A percentile compares a stretch with the other conserved stretches of the same genome.
Evolutionary conservation across 2,888 invertebrate genomes (phyloP).

Genomic region (Stegana nigrithorax): DNA sequence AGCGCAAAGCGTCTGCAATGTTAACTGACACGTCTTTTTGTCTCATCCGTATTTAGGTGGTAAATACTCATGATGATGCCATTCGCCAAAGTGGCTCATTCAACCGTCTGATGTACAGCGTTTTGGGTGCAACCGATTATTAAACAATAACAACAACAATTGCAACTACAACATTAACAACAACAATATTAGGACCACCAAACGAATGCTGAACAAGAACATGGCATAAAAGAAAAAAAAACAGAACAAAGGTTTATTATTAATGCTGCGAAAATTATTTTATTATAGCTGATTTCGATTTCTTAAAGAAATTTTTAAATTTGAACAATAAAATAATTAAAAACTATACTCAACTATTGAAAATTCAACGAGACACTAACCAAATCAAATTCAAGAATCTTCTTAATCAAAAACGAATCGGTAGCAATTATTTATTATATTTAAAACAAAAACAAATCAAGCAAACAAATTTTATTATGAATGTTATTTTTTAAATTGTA

Average conservation of each 20-base stretch:
- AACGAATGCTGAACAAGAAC: constrained; percentile 19
- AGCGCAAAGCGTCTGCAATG: neutral
- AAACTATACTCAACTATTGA: constrained; percentile 31
- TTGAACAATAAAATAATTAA: constrained; percentile 1
- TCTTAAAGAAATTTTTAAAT: constrained; percentile 3
- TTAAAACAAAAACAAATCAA: neutral
- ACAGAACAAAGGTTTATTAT: constrained; percentile 33
- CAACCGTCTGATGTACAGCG: constrained; percentile 92
- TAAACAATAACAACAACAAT: constrained; percentile 54
- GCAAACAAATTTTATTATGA: constrained; percentile 4
- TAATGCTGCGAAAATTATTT: constrained; percentile 37
- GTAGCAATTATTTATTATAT: constrained; percentile 24
- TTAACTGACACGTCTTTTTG: neutral
- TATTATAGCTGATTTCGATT: constrained; percentile 51
- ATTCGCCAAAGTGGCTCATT: constrained; percentile 94
- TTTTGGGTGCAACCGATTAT: constrained; percentile 81
- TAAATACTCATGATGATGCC: constrained; percentile 77
- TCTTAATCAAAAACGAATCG: constrained; percentile 48
- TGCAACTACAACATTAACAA: constrained; percentile 26
- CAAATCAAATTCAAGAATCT: too few relatives aligned
- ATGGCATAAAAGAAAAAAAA: constrained; percentile 23
- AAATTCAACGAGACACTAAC: constrained; percentile 39
- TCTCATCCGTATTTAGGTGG: constrained; percentile 51
- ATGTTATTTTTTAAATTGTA: too few relatives aligned
- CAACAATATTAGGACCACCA: constrained; percentile 31